Base-by-base conservation (phyloP, 1,140 invertebrate genomes). In the Euschistus heros region DNA sequence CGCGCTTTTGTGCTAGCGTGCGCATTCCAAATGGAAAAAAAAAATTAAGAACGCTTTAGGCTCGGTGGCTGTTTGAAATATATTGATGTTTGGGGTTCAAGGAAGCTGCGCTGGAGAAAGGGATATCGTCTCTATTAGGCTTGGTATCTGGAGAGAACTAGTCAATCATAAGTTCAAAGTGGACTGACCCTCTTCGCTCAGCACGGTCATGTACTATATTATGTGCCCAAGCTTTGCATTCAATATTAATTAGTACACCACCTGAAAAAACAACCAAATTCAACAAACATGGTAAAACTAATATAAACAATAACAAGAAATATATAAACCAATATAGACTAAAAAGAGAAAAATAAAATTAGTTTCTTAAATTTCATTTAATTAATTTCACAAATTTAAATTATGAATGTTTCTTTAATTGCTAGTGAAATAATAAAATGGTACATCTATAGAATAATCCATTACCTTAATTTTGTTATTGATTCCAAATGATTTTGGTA, bases 91-190 rank as follows among this genome's bases (percentile, higher is more conserved):
- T 57, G 14, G 54, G 54, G 54, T 57, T 24, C 20, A 57, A 26
- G 54, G 18, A 57, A 57, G 54, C 54, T 57, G 54, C 54, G 54
- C 54, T 57, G 54, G 54, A 57, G 54, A 57, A 57, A 57, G 54
- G 54, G 54, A 57, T 20, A 57, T 24, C 54, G 54, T 57, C 54
- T 57, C 54, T 57, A 57, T 57, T 57, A 57, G 54, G 54, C 54
- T 27, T 57, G 54, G 20, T 15, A 24, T 24, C 15, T 24, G 15
- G 24, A 24, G 20, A 26, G 54, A 57, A 57, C 57, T 91, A 92
- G 78, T 96, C 93, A 70, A 96, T 86, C 85, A 96, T 87, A 73
- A 96, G 80, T 80, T 96, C 93, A 80, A 97, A 96, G 80, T 95
- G 92, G 69, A 95, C 92, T 68, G 89, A 91, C 71, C 94, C 94